phyloP scores from a whole-genome alignment of 2,797 vertebrate species.

The Euthynnus affinis region DNA sequence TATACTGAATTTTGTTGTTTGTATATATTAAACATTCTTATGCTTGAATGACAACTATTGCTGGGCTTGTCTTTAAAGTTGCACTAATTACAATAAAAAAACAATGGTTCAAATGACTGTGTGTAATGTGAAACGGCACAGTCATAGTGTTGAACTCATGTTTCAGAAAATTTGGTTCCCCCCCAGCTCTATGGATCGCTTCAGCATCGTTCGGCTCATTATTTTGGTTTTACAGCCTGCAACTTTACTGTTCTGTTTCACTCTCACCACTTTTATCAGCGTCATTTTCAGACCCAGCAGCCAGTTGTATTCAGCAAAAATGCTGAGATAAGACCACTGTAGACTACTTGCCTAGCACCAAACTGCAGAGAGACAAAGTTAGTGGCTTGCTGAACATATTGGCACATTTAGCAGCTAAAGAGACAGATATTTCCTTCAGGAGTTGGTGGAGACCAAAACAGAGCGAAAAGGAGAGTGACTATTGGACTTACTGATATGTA shows the following conservation, averaged over 20 bases:
- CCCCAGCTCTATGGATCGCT: not conserved
- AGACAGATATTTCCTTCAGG: not conserved
- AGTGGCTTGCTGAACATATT: not conserved
- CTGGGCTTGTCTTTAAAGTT: not conserved
- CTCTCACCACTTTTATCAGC: too few species aligned
- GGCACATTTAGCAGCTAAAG: not conserved
- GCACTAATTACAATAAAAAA: not conserved
- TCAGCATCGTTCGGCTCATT: not conserved
- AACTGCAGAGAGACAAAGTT: not conserved
- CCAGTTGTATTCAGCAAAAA: too few species aligned
- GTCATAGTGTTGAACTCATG: not conserved
- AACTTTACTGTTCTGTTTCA: too few species aligned
- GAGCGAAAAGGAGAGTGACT: not conserved
- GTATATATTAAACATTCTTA: not conserved
- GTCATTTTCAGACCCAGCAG: too few species aligned
- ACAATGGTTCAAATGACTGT: not conserved
- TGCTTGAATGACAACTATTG: not conserved
- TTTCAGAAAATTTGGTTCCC: not conserved
- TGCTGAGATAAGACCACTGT: too few species aligned
- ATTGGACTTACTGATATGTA: not conserved
- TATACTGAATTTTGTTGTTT: not conserved
- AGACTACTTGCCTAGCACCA: not conserved
- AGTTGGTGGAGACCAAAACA: constrained; percentile 1
- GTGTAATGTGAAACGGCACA: not conserved
- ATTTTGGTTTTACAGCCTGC: not conserved